Percentiles rank a stretch among this genome's conserved stretches.
Evolutionary conservation across 2,113 vertebrate species (phyloP).

Genomic region (Mormyrus iriodes): DNA sequence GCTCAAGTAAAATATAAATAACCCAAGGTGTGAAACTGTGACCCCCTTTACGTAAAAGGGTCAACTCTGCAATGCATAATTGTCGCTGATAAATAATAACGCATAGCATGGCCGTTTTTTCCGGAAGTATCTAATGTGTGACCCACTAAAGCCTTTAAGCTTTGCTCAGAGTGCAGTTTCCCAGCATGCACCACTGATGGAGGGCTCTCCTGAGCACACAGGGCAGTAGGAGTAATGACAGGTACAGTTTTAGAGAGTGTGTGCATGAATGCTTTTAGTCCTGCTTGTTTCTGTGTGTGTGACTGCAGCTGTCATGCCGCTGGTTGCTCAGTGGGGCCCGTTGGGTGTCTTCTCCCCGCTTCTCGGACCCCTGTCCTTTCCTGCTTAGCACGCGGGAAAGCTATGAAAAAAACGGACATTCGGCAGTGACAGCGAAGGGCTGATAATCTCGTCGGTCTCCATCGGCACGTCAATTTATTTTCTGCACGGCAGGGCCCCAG

Average conservation of each 20-base stretch:
- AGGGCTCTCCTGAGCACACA: neutral
- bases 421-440: neutral
- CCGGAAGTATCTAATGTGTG: neutral
- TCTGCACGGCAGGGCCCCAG: neutral
- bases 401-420: neutral
- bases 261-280: slow-evolving; percentile 3
- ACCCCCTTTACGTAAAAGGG: neutral
- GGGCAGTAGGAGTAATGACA: neutral
- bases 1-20: neutral
- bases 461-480: neutral
- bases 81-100: neutral
- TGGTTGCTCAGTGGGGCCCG: neutral
- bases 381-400: neutral
- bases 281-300: slow-evolving; percentile 14
- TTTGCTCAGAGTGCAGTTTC: neutral
- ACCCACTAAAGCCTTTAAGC: neutral
- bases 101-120: neutral
- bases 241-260: neutral
- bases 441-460: neutral
- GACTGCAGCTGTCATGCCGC: neutral
- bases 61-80: neutral
- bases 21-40: neutral
- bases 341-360: neutral
- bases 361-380: neutral
- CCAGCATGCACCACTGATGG: slow-evolving; percentile 1